Evolutionary conservation across 2,888 invertebrate species (phyloP).

Genomic region (Sturmia bella): DNA sequence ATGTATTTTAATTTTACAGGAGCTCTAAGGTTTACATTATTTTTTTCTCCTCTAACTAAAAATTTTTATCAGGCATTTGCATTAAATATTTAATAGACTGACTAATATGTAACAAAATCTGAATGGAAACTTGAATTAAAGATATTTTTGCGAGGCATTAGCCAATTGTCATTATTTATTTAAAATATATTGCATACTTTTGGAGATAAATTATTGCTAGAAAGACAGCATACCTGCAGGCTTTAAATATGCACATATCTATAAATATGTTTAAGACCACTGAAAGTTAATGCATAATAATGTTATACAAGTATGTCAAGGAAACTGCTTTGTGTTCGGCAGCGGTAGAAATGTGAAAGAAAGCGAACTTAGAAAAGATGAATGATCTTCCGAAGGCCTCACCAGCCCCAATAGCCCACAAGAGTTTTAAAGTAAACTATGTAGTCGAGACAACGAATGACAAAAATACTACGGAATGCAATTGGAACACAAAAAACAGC

Average conservation of each 20-base stretch:
- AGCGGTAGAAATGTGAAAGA: no score
- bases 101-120: constrained; percentile 8
- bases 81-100: constrained; percentile 56
- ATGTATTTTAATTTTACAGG: constrained; percentile 7
- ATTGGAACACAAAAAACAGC: no score
- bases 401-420: no score
- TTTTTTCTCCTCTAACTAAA: not conserved
- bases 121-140: no score
- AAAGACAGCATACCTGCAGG: constrained; percentile 35
- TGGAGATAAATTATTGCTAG: not conserved
- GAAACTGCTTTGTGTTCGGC: no score
- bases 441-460: no score
- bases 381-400: no score
- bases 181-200: not conserved
- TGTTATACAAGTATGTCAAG: no score
- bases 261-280: constrained; percentile 23
- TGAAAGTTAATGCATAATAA: not conserved
- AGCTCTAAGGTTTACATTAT: not conserved
- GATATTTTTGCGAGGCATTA: constrained; percentile 33
- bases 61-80: constrained; percentile 38
- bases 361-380: no score
- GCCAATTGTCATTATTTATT: constrained; percentile 37
- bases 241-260: not conserved
- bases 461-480: no score
- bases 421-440: no score